Conservation (phyloP, 1,140 invertebrate species). For the Megalopta genalis region DNA sequence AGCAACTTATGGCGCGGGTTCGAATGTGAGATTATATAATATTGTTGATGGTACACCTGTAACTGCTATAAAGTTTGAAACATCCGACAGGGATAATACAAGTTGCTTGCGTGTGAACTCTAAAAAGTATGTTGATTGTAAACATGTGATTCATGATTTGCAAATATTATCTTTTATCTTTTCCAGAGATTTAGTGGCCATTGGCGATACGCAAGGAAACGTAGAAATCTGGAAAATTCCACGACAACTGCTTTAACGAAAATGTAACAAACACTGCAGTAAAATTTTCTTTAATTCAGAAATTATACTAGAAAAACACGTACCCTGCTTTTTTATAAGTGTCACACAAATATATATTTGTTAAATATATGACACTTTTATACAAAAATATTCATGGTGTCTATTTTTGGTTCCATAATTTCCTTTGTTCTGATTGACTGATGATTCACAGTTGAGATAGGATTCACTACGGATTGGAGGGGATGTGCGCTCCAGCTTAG, state of each 20-base stretch:
- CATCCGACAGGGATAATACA: conserved; percentile 65
- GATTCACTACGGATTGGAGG: too few species aligned
- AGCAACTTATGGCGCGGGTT: conserved; percentile 71
- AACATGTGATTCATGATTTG: too few species aligned
- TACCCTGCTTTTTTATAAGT: neutral
- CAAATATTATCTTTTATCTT: conserved; percentile 32
- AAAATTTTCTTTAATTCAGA: neutral
- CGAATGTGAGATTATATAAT: conserved; percentile 71
- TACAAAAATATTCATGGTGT: neutral
- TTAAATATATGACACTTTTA: conserved; percentile 15
- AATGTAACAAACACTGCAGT: neutral
- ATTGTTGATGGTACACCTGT: conserved; percentile 63
- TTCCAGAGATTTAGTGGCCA: conserved; percentile 73
- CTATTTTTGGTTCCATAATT: neutral
- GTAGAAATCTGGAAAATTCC: conserved; percentile 78
- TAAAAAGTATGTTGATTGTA: conserved; percentile 66
- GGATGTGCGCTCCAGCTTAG: too few species aligned
- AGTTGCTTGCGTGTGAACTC: conserved; percentile 74
- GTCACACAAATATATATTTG: conserved; percentile 6
- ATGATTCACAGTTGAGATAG: too few species aligned
- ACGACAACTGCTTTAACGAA: conserved; percentile 52
- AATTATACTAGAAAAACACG: neutral
- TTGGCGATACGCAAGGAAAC: conserved; percentile 69
- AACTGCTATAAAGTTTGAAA: conserved; percentile 67
- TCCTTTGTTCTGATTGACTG: too few species aligned